Base-by-base conservation (phyloP, 2,797 vertebrate genomes). In the Peromyscus melanophrys region DNA sequence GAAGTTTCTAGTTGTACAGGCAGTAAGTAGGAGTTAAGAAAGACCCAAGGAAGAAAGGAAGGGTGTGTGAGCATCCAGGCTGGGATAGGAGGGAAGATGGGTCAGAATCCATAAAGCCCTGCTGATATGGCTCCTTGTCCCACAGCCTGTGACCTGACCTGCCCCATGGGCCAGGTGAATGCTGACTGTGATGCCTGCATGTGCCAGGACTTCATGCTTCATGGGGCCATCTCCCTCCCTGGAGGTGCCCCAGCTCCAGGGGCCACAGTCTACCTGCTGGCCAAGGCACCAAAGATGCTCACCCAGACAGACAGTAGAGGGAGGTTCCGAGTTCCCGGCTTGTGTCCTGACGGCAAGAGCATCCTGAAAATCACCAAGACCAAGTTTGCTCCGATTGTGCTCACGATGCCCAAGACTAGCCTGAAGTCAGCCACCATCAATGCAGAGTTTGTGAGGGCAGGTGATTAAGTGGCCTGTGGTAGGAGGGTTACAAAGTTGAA, bases 331-430 rank as follows among this genome's bases (percentile, higher is more conserved):
- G 98, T 99, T 84, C 99, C 99, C 0, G 99, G 99, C 34, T 81
- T 99, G 96, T 99, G 99, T 85, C 99, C 99, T 0, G 99, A 99
- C 61, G 99, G 99, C 94, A 99, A 99, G 98, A 99, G 98, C 92
- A 98, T 98, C 0, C 96, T 99, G 97, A 99, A 99, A 83, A 97
- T 99, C 95, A 99, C 98, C 92, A 99, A 99, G 97, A 97, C 99
- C 96, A 99, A 99, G 84, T 99, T 99, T 0, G 95, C 97, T 1
- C 98, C 99, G 2, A 98, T 98, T 0, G 97, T 95, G 0, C 96
- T 99, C 80, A 98, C 98, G 0, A 98, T 99, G 97, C 99, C 99
- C 0, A 90, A 97, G 92, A 98, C 92, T 92, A 99, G 98, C 95
- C 57, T 97, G 16, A 99, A 89, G 29, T 99, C 98, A 65, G 99